A percentile compares a stretch with the other conserved stretches of the same genome.
These are phyloP conservation scores for Physeter macrocephalus DNA, from an alignment of 2,113 vertebrate genomes.

Conservation along the genomic window DNA sequence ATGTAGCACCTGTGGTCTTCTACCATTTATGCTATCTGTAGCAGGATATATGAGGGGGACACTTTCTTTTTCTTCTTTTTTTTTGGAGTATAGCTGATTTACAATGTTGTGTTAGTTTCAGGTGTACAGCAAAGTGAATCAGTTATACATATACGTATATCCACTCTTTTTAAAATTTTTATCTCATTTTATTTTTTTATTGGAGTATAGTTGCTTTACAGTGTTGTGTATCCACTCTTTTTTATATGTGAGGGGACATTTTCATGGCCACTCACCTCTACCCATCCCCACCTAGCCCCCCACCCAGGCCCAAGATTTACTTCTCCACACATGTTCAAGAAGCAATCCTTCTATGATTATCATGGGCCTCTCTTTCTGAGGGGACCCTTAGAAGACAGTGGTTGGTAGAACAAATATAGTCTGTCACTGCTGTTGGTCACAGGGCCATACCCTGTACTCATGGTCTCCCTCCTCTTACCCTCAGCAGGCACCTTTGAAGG, in stretches of 20 bases:
- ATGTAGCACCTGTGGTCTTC: neutral
- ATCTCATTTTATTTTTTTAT: no score
- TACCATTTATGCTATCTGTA: neutral
- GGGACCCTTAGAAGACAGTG: neutral
- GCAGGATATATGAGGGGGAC: neutral
- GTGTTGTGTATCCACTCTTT: no score
- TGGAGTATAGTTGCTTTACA: no score
- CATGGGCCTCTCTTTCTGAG: neutral
- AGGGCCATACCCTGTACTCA: neutral
- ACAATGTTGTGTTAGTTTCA: no score
- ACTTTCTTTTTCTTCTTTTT: no score
- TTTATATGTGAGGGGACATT: neutral
- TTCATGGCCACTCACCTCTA: neutral
- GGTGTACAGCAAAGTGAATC: no score
- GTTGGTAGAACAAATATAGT: neutral
- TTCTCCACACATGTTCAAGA: neutral
- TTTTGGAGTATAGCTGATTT: no score
- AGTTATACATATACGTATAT: no score
- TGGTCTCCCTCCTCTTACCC: neutral
- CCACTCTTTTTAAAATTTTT: no score
- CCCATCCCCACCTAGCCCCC: neutral
- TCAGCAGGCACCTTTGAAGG: neutral
- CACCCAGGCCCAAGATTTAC: neutral
- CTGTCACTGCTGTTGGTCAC: neutral
- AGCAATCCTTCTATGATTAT: neutral